These are phyloP conservation scores for Hydropsyche betteni DNA, from an alignment of 2,888 invertebrate species.

Conservation along the genomic window DNA sequence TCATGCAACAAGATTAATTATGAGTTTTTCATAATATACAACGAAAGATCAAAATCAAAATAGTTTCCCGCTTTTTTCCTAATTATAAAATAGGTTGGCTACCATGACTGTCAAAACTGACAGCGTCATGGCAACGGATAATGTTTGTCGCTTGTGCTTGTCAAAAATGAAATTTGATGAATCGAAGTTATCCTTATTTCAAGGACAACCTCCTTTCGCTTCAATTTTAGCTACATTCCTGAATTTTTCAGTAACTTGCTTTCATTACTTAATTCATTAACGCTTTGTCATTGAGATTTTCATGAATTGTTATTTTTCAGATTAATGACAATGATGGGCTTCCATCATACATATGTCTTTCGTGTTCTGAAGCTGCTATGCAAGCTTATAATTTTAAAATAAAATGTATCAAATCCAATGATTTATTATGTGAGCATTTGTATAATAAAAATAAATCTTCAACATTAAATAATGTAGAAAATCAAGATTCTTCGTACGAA, in stretches of 20 bases:
- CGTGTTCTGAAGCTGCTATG: constrained; percentile 16
- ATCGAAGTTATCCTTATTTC: neutral
- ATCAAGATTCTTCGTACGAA: neutral
- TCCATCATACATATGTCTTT: constrained; percentile 31
- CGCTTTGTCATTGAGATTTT: no score
- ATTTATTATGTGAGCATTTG: neutral
- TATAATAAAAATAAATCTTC: neutral
- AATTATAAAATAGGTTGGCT: no score
- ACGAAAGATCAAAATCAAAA: no score
- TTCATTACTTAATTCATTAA: no score
- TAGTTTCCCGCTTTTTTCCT: no score
- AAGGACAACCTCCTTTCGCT: neutral
- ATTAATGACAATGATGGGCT: constrained; percentile 23
- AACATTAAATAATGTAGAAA: neutral
- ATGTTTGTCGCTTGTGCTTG: neutral
- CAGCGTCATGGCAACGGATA: neutral
- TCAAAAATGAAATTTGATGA: neutral
- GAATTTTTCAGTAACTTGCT: neutral
- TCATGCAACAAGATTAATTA: no score
- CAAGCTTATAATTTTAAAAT: constrained; percentile 27
- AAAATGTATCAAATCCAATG: constrained; percentile 28
- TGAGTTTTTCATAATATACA: no score
- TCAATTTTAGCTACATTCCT: neutral
- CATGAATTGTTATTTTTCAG: neutral
- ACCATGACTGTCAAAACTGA: no score